Conservation (phyloP, 2,113 vertebrate genomes). For the Vimba vimba region DNA sequence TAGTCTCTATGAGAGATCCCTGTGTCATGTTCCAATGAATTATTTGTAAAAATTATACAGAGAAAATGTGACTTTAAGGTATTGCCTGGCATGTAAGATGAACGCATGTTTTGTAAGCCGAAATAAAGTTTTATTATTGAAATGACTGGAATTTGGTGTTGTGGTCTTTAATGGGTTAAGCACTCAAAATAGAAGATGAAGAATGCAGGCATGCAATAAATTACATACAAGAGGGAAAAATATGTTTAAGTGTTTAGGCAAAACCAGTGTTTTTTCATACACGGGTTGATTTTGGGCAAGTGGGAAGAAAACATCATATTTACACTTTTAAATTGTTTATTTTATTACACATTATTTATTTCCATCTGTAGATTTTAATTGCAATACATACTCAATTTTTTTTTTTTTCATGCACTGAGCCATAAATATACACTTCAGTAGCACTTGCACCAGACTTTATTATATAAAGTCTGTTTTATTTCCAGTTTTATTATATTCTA, state of each 20-base stretch:
- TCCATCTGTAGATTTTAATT: too few species aligned
- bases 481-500: too few species aligned
- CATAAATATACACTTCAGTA: too few species aligned
- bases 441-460: too few species aligned
- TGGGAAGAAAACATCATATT: too few species aligned
- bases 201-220: background rate
- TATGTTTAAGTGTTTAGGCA: background rate
- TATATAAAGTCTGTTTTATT: too few species aligned
- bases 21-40: conserved; percentile 83
- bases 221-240: background rate
- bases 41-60: conserved; percentile 70
- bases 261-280: too few species aligned
- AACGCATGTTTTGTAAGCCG: conserved; percentile 70
- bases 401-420: too few species aligned
- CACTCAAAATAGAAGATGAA: background rate
- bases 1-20: conserved; percentile 83
- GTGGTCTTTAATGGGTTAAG: background rate
- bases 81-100: conserved; percentile 55
- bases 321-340: too few species aligned
- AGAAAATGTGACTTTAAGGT: conserved; percentile 62
- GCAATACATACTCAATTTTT: too few species aligned
- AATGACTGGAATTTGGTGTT: background rate
- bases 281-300: background rate
- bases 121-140: conserved; percentile 60
- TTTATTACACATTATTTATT: too few species aligned